Evolutionary conservation across 2,888 invertebrate genomes (phyloP).

Genomic region (Ypsolopha scabrella): DNA sequence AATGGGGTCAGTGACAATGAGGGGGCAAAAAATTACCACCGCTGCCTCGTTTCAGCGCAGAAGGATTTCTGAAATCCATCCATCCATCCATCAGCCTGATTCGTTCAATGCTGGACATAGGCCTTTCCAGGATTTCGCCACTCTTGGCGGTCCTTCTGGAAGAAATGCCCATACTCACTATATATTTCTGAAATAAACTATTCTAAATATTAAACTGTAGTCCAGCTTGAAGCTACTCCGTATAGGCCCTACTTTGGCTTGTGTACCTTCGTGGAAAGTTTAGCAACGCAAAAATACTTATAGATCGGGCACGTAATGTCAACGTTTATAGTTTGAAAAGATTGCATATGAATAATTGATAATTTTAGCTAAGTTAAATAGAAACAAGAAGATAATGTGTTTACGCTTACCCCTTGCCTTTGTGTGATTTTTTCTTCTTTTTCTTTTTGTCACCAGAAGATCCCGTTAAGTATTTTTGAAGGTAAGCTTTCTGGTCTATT

Average conservation of each 20-base stretch:
- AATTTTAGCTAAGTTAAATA: neutral
- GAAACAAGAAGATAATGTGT: too few species aligned
- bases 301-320: neutral
- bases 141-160: too few species aligned
- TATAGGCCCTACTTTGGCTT: too few species aligned
- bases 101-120: too few species aligned
- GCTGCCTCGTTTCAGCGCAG: too few species aligned
- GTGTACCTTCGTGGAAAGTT: neutral
- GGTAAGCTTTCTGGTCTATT: slow-evolving; percentile 81
- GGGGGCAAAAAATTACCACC: neutral
- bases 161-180: too few species aligned
- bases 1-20: neutral
- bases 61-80: too few species aligned
- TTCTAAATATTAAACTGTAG: too few species aligned
- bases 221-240: neutral
- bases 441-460: slow-evolving; percentile 73
- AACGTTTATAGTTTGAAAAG: neutral
- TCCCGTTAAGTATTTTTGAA: slow-evolving; percentile 80
- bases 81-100: too few species aligned
- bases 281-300: neutral
- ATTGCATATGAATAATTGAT: too few species aligned
- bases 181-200: too few species aligned
- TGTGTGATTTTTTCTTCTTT: slow-evolving; percentile 71
- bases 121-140: too few species aligned
- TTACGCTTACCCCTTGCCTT: slow-evolving; percentile 50